These are phyloP conservation scores for Larimichthys polyactis DNA, from an alignment of 2,113 vertebrate species.

Conservation along the genomic window DNA sequence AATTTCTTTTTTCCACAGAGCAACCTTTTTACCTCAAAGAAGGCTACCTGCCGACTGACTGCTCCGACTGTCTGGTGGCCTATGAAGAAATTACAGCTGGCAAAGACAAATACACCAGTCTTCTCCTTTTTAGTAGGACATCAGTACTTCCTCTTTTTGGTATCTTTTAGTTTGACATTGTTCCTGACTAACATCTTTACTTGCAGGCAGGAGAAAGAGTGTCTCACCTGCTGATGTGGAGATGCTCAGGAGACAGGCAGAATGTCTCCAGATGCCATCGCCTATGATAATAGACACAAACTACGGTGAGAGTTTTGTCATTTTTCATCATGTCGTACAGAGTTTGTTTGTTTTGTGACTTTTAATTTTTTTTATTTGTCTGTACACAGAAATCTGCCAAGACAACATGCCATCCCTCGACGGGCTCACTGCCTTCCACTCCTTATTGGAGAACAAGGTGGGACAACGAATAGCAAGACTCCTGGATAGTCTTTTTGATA, in stretches of 20 bases:
- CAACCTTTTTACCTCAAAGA: conserved; percentile 72
- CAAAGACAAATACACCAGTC: conserved; percentile 53
- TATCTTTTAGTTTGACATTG: neutral
- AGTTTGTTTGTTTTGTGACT: neutral
- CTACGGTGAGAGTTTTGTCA: conserved; percentile 40
- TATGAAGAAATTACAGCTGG: conserved; percentile 60
- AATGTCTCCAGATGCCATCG: conserved; percentile 60
- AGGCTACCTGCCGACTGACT: conserved; percentile 64
- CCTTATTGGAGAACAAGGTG: conserved; percentile 47
- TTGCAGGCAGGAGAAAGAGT: conserved; percentile 58
- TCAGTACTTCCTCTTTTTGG: neutral
- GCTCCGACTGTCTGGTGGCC: conserved; percentile 64
- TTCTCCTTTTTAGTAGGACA: conserved; percentile 74
- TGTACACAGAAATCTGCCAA: conserved; percentile 65
- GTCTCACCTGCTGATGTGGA: conserved; percentile 49
- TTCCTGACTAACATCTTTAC: neutral
- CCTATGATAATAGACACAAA: conserved; percentile 55
- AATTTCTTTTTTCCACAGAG: conserved; percentile 48
- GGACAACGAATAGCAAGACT: conserved; percentile 42
- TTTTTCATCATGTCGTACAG: neutral
- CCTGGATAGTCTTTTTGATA: conserved; percentile 68
- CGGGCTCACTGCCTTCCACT: conserved; percentile 49
- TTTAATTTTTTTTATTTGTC: neutral
- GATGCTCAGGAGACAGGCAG: conserved; percentile 56
- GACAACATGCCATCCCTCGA: conserved; percentile 29